A percentile compares a stretch with the other conserved stretches of the same genome.
phyloP scores from a whole-genome alignment of 2,888 invertebrate species.

The Noctua pronuba region DNA sequence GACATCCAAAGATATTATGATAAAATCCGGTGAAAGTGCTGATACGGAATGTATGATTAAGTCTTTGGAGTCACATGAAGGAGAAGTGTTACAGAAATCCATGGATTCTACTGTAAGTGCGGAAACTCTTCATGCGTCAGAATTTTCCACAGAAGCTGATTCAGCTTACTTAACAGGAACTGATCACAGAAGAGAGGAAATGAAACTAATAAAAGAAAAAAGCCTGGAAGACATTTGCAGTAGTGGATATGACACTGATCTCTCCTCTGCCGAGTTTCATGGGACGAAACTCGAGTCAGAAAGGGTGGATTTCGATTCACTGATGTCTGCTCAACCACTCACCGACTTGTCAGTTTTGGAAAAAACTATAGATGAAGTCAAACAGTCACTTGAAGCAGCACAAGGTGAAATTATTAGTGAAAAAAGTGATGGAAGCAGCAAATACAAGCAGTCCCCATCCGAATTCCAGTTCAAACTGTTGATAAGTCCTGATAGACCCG shows the following conservation, averaged over 20 bases:
- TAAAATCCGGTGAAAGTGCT: constrained; percentile 88
- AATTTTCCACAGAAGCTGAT: constrained; percentile 89
- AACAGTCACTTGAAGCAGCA: constrained; percentile 93
- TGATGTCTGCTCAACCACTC: constrained; percentile 88
- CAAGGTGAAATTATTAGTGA: constrained; percentile 93
- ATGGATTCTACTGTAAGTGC: constrained; percentile 89
- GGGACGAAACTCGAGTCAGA: constrained; percentile 89
- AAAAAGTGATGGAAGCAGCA: constrained; percentile 91
- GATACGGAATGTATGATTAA: constrained; percentile 89
- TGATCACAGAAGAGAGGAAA: constrained; percentile 86
- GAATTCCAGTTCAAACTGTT: constrained; percentile 93
- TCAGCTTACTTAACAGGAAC: constrained; percentile 88
- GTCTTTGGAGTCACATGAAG: constrained; percentile 89
- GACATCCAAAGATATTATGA: constrained; percentile 87
- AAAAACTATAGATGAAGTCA: constrained; percentile 93
- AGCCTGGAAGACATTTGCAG: constrained; percentile 92
- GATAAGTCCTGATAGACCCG: constrained; percentile 89
- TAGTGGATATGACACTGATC: constrained; percentile 92
- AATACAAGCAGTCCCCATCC: constrained; percentile 93
- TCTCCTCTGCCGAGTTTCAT: constrained; percentile 92
- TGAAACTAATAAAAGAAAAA: constrained; percentile 87
- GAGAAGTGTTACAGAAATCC: constrained; percentile 88
- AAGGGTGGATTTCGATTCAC: constrained; percentile 87
- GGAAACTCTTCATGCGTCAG: constrained; percentile 88
- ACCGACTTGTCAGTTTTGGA: constrained; percentile 91